Conservation (phyloP, 1,140 invertebrate species). For the Lepidurus couesii region DNA sequence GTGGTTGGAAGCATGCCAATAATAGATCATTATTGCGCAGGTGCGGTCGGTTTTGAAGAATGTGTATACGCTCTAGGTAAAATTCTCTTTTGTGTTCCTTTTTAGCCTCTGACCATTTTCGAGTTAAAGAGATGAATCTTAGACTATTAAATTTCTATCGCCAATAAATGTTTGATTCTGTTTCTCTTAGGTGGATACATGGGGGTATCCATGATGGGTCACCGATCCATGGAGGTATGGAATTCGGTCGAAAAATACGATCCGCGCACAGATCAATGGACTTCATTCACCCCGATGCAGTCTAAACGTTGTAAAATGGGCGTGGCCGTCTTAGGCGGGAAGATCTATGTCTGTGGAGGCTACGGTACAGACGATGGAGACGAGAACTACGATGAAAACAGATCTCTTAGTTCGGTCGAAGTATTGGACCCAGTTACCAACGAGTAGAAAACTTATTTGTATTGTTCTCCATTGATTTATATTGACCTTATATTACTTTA, state of each 20-base stretch:
- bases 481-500: slow-evolving; percentile 34
- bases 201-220: too few relatives aligned
- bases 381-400: slow-evolving; percentile 43
- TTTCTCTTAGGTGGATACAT: slow-evolving; percentile 54
- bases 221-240: too few relatives aligned
- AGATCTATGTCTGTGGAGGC: slow-evolving; percentile 73
- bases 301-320: slow-evolving; percentile 73
- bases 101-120: too few relatives aligned
- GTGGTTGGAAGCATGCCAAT: slow-evolving; percentile 71
- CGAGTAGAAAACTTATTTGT: slow-evolving; percentile 45
- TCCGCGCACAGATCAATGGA: slow-evolving; percentile 66
- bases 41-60: slow-evolving; percentile 71
- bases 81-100: not conserved
- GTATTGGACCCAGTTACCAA: slow-evolving; percentile 71
- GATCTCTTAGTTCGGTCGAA: slow-evolving; percentile 69
- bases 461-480: not conserved
- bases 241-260: slow-evolving; percentile 80
- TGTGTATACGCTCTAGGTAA: slow-evolving; percentile 67
- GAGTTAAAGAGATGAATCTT: too few relatives aligned
- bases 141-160: too few relatives aligned
- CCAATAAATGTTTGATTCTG: not conserved
- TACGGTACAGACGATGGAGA: slow-evolving; percentile 86
- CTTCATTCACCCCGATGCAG: slow-evolving; percentile 68
- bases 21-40: slow-evolving; percentile 80
- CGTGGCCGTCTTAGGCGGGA: slow-evolving; percentile 74